phyloP scores from a whole-genome alignment of 2,888 invertebrate species.

The Phragmatobia fuliginosa region DNA sequence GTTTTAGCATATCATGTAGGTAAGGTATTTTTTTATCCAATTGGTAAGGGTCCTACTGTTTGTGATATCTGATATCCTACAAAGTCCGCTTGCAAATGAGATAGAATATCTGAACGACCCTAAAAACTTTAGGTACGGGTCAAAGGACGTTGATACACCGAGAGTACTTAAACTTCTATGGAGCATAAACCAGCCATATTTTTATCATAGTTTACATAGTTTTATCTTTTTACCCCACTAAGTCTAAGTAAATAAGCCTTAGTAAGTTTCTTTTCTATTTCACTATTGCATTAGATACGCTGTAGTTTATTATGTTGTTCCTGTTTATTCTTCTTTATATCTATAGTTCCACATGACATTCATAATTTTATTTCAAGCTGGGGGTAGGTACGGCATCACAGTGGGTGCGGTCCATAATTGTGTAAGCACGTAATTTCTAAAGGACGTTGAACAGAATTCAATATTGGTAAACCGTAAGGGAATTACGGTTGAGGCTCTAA shows the following conservation, averaged over 20 bases:
- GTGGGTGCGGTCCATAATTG: background rate
- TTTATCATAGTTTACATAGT: background rate
- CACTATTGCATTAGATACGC: background rate
- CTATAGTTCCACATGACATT: background rate
- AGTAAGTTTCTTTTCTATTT: background rate
- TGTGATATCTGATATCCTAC: conserved; percentile 27
- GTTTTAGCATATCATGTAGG: background rate
- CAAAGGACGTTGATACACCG: conserved; percentile 1
- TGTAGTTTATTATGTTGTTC: background rate
- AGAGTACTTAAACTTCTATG: background rate
- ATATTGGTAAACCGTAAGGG: background rate
- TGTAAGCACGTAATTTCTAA: background rate
- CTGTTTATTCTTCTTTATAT: background rate
- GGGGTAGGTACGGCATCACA: background rate
- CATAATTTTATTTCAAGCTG: background rate
- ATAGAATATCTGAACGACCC: conserved; percentile 19
- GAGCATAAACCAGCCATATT: background rate
- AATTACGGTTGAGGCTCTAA: background rate
- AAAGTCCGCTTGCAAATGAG: background rate
- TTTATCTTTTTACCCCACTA: background rate
- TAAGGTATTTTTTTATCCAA: background rate
- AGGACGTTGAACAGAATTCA: background rate
- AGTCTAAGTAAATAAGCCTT: too few relatives aligned
- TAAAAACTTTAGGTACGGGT: conserved; percentile 9
- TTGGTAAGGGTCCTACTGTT: background rate